Conservation (phyloP, 2,113 vertebrate genomes). For the Cynopterus brachyotis region DNA sequence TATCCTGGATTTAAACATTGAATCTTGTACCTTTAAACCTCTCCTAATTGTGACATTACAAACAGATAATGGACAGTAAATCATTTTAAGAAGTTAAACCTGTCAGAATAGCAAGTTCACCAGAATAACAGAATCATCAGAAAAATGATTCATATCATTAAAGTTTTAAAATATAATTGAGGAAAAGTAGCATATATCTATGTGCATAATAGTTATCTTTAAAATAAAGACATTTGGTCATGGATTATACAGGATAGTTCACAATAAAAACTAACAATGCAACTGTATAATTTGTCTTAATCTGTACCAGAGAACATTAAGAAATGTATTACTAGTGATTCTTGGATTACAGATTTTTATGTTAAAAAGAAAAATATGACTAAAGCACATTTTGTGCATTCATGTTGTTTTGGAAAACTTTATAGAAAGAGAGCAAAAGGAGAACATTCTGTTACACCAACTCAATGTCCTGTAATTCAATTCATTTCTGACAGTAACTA, state of each 20-base stretch:
- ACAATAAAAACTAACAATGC: not conserved
- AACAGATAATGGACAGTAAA: not conserved
- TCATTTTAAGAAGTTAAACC: not conserved
- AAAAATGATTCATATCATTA: slow-evolving; percentile 28
- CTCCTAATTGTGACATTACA: not conserved
- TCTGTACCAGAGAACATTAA: not conserved
- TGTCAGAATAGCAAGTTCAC: not conserved
- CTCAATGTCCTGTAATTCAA: not conserved
- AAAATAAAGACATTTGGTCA: not conserved
- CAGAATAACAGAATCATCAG: not conserved
- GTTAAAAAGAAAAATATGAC: not conserved
- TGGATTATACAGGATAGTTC: not conserved
- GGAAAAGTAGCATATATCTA: not conserved
- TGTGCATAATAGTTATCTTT: not conserved
- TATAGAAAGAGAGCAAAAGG: not conserved
- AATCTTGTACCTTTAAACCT: not conserved
- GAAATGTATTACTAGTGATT: not conserved
- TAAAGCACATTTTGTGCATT: not conserved
- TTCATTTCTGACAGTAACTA: not conserved
- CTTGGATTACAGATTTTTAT: not conserved
- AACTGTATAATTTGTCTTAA: not conserved
- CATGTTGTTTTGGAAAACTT: not conserved
- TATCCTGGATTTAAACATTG: not conserved
- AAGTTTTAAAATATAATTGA: not conserved
- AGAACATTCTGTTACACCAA: not conserved